Evolutionary conservation across 2,888 invertebrate genomes (phyloP).

Genomic region (Deroplatys truncata): DNA sequence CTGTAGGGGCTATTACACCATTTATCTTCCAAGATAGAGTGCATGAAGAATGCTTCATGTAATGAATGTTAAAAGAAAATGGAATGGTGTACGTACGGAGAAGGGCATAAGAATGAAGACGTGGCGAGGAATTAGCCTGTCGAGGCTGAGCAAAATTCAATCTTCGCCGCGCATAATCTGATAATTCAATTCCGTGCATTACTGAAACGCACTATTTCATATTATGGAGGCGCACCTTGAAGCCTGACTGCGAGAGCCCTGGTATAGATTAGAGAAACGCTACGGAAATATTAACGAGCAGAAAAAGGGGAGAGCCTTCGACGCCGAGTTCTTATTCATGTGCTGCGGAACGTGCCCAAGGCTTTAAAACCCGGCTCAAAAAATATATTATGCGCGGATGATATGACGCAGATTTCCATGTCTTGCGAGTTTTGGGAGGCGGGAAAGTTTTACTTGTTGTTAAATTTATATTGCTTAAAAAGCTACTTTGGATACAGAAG

Average conservation of each 20-base stretch:
- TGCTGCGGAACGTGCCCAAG: neutral
- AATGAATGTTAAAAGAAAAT: neutral
- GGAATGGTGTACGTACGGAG: neutral
- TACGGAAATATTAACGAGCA: neutral
- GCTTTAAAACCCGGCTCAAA: neutral
- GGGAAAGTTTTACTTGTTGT: neutral
- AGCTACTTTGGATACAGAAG: neutral
- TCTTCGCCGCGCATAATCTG: neutral
- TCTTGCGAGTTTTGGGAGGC: neutral
- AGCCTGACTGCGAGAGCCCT: neutral
- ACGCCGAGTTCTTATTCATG: neutral
- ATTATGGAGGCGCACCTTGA: neutral
- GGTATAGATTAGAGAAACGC: neutral
- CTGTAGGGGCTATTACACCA: neutral
- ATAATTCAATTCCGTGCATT: neutral
- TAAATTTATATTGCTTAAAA: neutral
- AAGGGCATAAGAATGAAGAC: neutral
- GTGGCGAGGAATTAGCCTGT: neutral
- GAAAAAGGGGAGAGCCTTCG: neutral
- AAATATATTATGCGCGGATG: neutral
- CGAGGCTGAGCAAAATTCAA: neutral
- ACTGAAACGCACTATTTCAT: neutral
- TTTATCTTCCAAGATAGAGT: neutral
- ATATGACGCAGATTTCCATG: neutral
- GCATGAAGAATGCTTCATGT: neutral